Conservation (phyloP, 2,888 invertebrate genomes). For the Folsomia candida region DNA sequence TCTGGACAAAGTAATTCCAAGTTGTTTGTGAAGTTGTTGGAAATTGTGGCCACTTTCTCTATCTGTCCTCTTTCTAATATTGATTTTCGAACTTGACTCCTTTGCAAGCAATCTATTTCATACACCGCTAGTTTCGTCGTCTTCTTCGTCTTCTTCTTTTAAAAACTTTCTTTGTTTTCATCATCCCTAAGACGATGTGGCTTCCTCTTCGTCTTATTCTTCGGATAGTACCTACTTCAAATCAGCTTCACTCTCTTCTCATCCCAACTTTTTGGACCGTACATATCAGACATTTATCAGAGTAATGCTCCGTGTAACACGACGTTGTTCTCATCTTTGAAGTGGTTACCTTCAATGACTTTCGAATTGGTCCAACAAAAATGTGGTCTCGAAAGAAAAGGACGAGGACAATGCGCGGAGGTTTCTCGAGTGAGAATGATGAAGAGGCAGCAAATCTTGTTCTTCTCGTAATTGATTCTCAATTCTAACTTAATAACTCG, state of each 20-base stretch:
- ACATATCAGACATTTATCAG: too few species aligned
- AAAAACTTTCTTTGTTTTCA: too few species aligned
- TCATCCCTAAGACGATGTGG: too few species aligned
- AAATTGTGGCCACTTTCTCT: neutral
- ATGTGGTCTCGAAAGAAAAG: too few species aligned
- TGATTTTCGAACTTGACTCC: constrained; percentile 16
- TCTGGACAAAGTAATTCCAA: neutral
- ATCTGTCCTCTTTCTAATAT: constrained; percentile 6
- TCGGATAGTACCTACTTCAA: too few species aligned
- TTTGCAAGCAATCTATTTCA: constrained; percentile 10
- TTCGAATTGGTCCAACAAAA: too few species aligned
- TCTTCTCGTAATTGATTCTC: neutral
- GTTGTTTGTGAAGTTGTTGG: neutral
- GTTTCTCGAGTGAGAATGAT: neutral
- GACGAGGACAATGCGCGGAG: too few species aligned
- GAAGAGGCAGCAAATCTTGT: neutral
- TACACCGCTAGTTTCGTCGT: neutral
- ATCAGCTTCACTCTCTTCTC: neutral
- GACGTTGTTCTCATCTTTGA: too few species aligned
- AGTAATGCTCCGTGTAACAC: too few species aligned
- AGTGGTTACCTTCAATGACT: too few species aligned
- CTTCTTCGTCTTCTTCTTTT: too few species aligned
- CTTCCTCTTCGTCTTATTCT: too few species aligned
- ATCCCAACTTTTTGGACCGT: neutral
- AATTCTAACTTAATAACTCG: neutral